Evolutionary conservation across 2,888 invertebrate genomes (phyloP).

Genomic region (Melanostoma scalare): DNA sequence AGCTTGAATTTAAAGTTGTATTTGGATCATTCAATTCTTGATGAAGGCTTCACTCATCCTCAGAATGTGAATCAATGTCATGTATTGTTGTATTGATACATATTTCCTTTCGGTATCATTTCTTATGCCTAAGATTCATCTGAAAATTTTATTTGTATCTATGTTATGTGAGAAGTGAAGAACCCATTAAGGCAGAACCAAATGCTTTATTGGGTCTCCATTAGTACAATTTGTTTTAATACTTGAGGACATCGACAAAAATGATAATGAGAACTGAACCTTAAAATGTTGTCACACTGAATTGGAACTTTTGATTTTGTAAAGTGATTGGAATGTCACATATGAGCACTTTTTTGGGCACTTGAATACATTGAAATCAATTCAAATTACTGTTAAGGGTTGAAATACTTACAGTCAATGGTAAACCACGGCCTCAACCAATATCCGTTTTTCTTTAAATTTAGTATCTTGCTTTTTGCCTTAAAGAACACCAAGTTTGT

Average conservation of each 20-base stretch:
- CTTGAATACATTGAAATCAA: too few species aligned
- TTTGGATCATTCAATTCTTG: too few species aligned
- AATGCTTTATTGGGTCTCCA: conserved; percentile 69
- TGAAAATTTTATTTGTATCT: neutral
- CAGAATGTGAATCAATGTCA: conserved; percentile 37
- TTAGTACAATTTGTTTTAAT: conserved; percentile 66
- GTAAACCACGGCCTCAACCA: too few species aligned
- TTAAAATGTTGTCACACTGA: neutral
- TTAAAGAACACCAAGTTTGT: too few species aligned
- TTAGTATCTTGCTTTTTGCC: too few species aligned
- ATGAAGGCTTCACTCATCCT: neutral
- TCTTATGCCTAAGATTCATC: conserved; percentile 33
- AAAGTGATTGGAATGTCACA: too few species aligned
- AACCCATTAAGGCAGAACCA: conserved; percentile 25
- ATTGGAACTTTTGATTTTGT: neutral
- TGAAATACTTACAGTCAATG: too few species aligned
- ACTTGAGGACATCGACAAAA: neutral
- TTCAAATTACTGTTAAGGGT: too few species aligned
- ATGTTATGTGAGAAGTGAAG: conserved; percentile 27
- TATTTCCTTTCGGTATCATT: conserved; percentile 49
- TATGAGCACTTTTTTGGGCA: too few species aligned
- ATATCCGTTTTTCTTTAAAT: too few species aligned
- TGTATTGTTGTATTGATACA: conserved; percentile 28
- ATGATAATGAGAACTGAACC: too few species aligned
- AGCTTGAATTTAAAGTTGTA: too few species aligned